Base-by-base conservation (phyloP, 2,113 vertebrate genomes). In the Cynocephalus volans region DNA sequence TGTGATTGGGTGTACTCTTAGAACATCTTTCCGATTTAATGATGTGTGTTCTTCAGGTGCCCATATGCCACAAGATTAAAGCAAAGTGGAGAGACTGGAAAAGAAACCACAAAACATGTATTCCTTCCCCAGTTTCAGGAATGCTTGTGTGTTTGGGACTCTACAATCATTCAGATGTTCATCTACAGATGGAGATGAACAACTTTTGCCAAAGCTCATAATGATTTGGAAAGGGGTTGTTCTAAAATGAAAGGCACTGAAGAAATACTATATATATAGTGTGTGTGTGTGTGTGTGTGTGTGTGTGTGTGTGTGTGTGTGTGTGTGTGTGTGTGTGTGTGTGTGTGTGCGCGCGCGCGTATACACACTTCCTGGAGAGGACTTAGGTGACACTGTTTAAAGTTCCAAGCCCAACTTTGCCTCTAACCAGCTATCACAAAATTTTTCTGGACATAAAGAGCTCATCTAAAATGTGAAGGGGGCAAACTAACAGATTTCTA, bases 211-310 rank as follows among this genome's bases (percentile, higher is more conserved):
- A 58, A n/a, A 82, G 60, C 33, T 45, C 62, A 62, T 24, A 33
- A 83, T 62, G 52, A 79, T 80, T 79, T 23, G 31, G n/a, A 93
- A 96, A 77, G 13, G 15, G 6, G 0, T 33, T 67, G 15, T 89
- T 91, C 72, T 90, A 56, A 80, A 93, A 75, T 81, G 26, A 85
- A 88, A 52, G 58, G 31, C 52, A 80, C 56, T 41, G 10, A 90
- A 79, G 12, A 33, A 90, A 72, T 56, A 56, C 80, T 41, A 41
- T 41, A 41, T 41, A 41, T 41, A 41, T 41, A 41, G 41, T 41
- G 41, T 41, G 41, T 41, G 41, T 41, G 41, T 41, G 41, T 41
- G 41, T 41, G 41, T 41, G 4, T 41, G 41, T 41, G 41, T 41
- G 41, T 41, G 41, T 41, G 41, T 41, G 41, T 41, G 41, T 41